Percentiles rank a stretch among this genome's conserved stretches.
Evolutionary conservation across 2,113 vertebrate genomes (phyloP).

Genomic region (Gracilinanus agilis): DNA sequence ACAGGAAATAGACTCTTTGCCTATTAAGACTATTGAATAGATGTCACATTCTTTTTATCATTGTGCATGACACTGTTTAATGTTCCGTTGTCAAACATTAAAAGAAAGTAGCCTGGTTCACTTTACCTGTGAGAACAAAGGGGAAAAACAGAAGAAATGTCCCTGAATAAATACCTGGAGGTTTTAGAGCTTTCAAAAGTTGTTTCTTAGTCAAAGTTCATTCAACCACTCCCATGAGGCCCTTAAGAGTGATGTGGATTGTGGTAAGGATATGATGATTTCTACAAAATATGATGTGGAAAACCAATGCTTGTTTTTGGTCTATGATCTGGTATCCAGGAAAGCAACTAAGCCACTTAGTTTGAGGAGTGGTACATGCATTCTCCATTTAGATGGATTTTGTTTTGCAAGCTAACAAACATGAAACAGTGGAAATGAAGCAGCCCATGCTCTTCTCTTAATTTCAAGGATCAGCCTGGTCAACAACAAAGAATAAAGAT

Average conservation of each 20-base stretch:
- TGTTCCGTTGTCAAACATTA: slow-evolving; percentile 66
- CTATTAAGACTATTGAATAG: background rate
- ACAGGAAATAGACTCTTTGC: background rate
- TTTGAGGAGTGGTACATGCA: background rate
- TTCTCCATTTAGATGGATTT: background rate
- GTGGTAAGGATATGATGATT: slow-evolving; percentile 53
- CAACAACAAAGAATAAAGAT: background rate
- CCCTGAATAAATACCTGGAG: slow-evolving; percentile 57
- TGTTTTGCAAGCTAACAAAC: background rate
- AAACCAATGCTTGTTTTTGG: slow-evolving; percentile 35
- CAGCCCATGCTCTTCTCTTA: background rate
- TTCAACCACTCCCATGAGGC: slow-evolving; percentile 24
- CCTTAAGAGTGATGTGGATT: slow-evolving; percentile 36
- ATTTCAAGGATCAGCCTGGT: slow-evolving; percentile 10
- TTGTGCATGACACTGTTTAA: slow-evolving; percentile 24
- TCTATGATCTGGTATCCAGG: slow-evolving; percentile 23
- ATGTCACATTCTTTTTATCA: slow-evolving; percentile 19
- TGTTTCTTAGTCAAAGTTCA: slow-evolving; percentile 35
- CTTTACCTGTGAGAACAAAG: slow-evolving; percentile 21
- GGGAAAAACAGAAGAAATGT: slow-evolving; percentile 60
- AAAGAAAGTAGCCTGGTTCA: slow-evolving; percentile 50
- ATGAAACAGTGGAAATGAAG: background rate
- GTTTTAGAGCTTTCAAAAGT: slow-evolving; percentile 61
- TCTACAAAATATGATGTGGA: slow-evolving; percentile 56
- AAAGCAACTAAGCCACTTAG: background rate